phyloP scores from a whole-genome alignment of 2,888 invertebrate genomes.

The Oligia latruncula region DNA sequence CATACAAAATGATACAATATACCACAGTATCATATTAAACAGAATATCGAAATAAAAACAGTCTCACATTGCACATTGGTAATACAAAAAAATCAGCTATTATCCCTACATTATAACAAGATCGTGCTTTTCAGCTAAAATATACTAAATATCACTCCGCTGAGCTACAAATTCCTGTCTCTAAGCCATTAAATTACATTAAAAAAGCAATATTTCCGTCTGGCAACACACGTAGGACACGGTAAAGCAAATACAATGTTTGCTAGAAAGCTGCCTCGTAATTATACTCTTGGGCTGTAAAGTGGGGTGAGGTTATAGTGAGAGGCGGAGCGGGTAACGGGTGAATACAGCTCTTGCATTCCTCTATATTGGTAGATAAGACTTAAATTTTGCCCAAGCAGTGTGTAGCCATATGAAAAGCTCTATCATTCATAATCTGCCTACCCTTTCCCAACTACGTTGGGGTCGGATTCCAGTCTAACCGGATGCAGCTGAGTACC shows the following conservation, averaged over 20 bases:
- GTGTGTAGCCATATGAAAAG: background rate
- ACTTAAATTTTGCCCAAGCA: background rate
- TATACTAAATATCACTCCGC: constrained; percentile 26
- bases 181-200: constrained; percentile 51
- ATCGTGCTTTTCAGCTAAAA: constrained; percentile 8
- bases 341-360: background rate
- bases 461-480: no score
- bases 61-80: background rate
- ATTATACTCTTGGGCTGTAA: constrained; percentile 79
- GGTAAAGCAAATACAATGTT: constrained; percentile 81
- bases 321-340: constrained; percentile 31
- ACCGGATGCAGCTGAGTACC: no score
- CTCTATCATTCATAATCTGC: background rate
- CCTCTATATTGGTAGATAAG: background rate
- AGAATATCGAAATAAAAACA: background rate
- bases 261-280: constrained; percentile 75
- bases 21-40: background rate
- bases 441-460: no score
- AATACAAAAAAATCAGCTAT: background rate
- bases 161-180: constrained; percentile 31
- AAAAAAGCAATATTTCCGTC: constrained; percentile 59
- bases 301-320: constrained; percentile 15
- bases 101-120: background rate
- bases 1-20: background rate
- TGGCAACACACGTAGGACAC: constrained; percentile 46